Base-by-base conservation (phyloP, 2,888 invertebrate species). In the Catocala fraxini region DNA sequence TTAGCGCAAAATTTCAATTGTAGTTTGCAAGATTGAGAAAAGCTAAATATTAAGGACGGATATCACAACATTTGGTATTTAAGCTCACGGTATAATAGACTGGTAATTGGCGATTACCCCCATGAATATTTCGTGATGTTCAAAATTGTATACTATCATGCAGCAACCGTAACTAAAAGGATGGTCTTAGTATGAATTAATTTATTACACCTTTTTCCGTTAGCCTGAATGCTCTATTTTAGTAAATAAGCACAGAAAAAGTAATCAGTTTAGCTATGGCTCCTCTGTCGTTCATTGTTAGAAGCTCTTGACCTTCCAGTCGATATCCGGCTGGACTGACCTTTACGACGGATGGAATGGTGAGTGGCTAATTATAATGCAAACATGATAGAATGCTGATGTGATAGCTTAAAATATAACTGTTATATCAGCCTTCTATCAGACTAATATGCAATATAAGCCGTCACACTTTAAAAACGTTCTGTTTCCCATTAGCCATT, bases 261-360 rank as follows among this genome's bases (percentile, higher is more conserved):
- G 25, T 25, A 39, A 39, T 39, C 35, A 39, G 35, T 39, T 39
- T 39, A 6, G 64, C 42, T 57, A 59, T 59, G 54, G 54, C 55
- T 59, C 47, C 5, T 25, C 45, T 25, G 47, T 42, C 57, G 35
- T 46, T 15, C 51, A 67, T 63, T 60, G 60, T 61, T 57, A 48
- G 59, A 15, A 59, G 65, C 55, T 59, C 65, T 65, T 73, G 57
- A 73, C 74, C 69, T 73, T 71, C 60, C 43, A 48, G 52, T 55
- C 35, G 52, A 48, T 56, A 68, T 74, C 76, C 73, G 77, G 77
- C 64, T 71, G 61, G 49, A 39, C 35, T 69, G 67, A 69, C 77
- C 76, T 76, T 65, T 67, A 54, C 25, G 4, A 12, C 48, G 59
- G 51, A 68, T 63, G 48, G 45, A 67, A 55, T 45, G 35, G 58